Conservation (phyloP, 2,113 vertebrate species). For the Lates calcarifer region DNA sequence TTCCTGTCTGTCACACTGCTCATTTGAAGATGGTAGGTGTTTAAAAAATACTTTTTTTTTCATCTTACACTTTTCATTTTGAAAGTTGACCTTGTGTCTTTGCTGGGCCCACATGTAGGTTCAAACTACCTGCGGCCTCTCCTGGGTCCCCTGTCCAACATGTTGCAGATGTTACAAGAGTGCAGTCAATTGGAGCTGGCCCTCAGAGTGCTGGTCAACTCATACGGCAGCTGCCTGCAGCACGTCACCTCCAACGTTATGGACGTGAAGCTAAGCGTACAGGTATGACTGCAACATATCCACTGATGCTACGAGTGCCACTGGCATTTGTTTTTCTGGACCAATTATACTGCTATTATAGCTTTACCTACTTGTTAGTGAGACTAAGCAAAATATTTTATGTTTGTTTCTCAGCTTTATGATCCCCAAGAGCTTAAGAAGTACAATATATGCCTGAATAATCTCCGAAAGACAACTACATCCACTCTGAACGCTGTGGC, state of each 20-base stretch:
- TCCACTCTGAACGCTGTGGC: slow-evolving; percentile 81
- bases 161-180: slow-evolving; percentile 92
- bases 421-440: slow-evolving; percentile 76
- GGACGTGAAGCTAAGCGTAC: slow-evolving; percentile 81
- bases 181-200: slow-evolving; percentile 93
- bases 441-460: slow-evolving; percentile 80
- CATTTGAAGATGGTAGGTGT: slow-evolving; percentile 86
- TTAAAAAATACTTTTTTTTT: not conserved
- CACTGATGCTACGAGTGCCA: not conserved
- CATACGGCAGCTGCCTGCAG: slow-evolving; percentile 89
- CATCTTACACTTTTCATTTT: not conserved
- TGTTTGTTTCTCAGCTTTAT: slow-evolving; percentile 81
- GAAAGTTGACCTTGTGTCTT: not conserved
- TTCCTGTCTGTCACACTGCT: slow-evolving; percentile 88
- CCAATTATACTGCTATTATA: not conserved
- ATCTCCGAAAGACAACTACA: slow-evolving; percentile 82
- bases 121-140: slow-evolving; percentile 83
- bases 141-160: slow-evolving; percentile 81
- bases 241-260: slow-evolving; percentile 88
- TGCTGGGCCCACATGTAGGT: slow-evolving; percentile 69
- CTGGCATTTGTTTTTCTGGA: not conserved
- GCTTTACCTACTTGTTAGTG: not conserved
- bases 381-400: not conserved
- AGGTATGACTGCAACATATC: slow-evolving; percentile 55
- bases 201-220: slow-evolving; percentile 85